Evolutionary conservation across 2,113 vertebrate genomes (phyloP).

Genomic region (Callaeas wilsoni): DNA sequence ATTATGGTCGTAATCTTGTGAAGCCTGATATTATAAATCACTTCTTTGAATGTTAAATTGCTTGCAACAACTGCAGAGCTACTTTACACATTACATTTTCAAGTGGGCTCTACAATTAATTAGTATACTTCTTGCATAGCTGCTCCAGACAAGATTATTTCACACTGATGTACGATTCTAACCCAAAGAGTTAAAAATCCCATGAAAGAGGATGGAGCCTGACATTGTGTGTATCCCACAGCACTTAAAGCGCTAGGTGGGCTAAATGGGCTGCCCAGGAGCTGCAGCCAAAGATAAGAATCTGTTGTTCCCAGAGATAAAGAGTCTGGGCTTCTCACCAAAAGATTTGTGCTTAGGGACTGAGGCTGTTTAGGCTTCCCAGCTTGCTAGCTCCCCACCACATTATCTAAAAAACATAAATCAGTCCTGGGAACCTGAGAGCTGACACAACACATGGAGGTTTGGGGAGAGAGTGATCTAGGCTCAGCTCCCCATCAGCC

Average conservation of each 20-base stretch:
- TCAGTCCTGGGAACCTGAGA: not conserved
- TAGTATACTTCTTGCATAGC: not conserved
- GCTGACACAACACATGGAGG: not conserved
- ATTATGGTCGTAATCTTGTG: slow-evolving; percentile 25
- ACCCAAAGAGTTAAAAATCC: not conserved
- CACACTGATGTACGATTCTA: not conserved
- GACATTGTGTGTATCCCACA: not conserved
- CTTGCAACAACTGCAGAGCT: slow-evolving; percentile 42
- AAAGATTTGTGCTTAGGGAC: not conserved
- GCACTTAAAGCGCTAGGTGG: not conserved
- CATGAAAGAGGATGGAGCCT: not conserved
- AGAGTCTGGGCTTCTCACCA: not conserved
- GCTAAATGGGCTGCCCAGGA: not conserved
- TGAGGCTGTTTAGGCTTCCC: not conserved
- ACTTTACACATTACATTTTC: slow-evolving; percentile 8
- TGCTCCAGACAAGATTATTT: not conserved
- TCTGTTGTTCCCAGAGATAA: not conserved
- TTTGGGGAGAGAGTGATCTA: not conserved
- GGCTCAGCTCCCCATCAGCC: not conserved
- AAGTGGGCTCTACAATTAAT: slow-evolving; percentile 9
- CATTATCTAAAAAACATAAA: not conserved
- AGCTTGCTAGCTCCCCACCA: not conserved
- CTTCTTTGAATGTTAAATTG: slow-evolving; percentile 54
- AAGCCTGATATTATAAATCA: slow-evolving; percentile 38
- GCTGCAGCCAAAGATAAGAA: not conserved